phyloP scores from a whole-genome alignment of 2,797 vertebrate species.

The Sandelia bainsii region DNA sequence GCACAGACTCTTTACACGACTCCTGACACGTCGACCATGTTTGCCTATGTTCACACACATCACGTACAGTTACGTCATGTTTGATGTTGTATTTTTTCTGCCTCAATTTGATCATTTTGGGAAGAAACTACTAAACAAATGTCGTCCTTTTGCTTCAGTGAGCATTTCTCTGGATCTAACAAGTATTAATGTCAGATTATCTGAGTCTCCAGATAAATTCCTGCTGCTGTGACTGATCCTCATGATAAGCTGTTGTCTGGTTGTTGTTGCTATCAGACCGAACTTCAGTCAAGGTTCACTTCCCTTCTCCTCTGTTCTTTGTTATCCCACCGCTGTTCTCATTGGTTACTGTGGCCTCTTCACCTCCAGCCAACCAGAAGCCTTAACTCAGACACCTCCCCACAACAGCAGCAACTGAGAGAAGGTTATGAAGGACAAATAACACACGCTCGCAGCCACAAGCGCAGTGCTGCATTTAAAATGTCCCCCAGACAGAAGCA shows the following conservation, averaged over 20 bases:
- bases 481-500: neutral
- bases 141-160: neutral
- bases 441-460: neutral
- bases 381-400: conserved; percentile 23
- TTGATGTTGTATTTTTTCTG: no score
- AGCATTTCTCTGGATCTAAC: neutral
- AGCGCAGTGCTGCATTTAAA: no score
- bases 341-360: conserved; percentile 57
- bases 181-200: neutral
- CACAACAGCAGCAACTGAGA: conserved; percentile 10
- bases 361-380: conserved; percentile 70
- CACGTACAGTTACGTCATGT: no score
- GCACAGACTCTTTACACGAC: neutral
- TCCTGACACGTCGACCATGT: neutral
- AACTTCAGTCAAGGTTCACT: conserved; percentile 75
- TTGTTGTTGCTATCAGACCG: conserved; percentile 71
- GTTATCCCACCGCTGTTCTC: conserved; percentile 50
- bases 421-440: conserved; percentile 17
- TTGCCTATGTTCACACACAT: no score
- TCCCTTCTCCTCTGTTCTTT: conserved; percentile 32
- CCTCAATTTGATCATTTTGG: no score
- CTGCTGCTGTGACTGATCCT: conserved; percentile 19
- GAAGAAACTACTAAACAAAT: neutral
- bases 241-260: conserved; percentile 39
- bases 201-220: conserved; percentile 16